Evolutionary conservation across 2,888 invertebrate species (phyloP), one percentile per base, ranked within the genome.

Genomic region (Sinopyrophorus schimmeli): DNA sequence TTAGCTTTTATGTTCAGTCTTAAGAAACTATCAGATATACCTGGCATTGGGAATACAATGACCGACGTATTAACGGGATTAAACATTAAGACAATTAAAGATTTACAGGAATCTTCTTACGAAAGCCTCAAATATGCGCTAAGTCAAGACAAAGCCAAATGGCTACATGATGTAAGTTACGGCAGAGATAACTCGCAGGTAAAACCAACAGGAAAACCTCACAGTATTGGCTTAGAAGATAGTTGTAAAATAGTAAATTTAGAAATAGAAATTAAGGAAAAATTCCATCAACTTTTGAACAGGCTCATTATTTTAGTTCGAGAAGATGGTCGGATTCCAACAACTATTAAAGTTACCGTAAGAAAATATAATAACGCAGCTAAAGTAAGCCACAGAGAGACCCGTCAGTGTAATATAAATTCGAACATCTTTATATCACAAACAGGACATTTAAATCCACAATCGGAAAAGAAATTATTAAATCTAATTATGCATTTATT

Each of bases 161-260:
- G 81, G 70, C 74, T 91, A 61, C 81, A 83, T 64, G 80, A 83
- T 51, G 76, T 88, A 61, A 82, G 87, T 54, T 78, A 81, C 71
- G 92, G 91, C n/a, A 80, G 84, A 47, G 92, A 92, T 69, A 77
- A 77, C 55, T 79, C 81, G 53, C 76, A 78, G 37, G 88, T 92
- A 1, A 86, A 88, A 63, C 79, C 83, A 47, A 83, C 83, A 23
- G 89, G 88, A 3, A 85, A 82, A 65, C 89, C 89, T 7, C 87
- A 86, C 68, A 86, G 84, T 53, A 87, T 90, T 63, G 87, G 89
- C 11, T 72, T 90, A 50, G 90, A 90, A 67, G 89, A 90, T 68
- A 83, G 87, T 47, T 89, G 87, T 69, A 83, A 35, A 81, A 62
- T 81, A 46, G 83, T 89, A 37, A 84, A 84, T 58, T 79, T 84